Conservation (phyloP, 2,797 vertebrate genomes). For the Rachycentron canadum region DNA sequence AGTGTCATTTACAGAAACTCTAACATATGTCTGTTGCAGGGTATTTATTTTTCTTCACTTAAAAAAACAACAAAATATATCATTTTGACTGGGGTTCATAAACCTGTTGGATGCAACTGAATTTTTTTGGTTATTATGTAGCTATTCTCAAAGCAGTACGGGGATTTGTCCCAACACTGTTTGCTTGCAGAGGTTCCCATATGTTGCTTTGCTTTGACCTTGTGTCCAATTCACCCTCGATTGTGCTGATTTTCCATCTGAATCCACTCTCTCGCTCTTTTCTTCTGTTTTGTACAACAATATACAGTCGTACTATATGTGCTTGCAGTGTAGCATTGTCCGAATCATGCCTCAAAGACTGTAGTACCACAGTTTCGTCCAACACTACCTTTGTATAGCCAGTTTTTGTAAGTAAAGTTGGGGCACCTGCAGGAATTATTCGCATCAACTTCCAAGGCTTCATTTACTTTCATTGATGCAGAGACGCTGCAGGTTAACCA, state of each 20-base stretch:
- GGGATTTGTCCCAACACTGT: neutral
- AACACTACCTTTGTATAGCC: neutral
- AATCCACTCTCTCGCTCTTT: neutral
- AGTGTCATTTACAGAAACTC: too few relatives aligned
- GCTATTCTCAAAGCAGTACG: neutral
- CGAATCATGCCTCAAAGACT: neutral
- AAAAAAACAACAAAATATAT: too few relatives aligned
- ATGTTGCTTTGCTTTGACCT: neutral
- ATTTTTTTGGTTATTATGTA: neutral
- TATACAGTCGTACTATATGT: neutral
- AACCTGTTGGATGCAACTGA: too few relatives aligned
- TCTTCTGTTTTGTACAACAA: neutral
- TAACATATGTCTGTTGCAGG: too few relatives aligned
- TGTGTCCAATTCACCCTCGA: neutral
- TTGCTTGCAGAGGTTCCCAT: neutral
- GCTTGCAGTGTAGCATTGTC: neutral
- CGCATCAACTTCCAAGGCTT: neutral
- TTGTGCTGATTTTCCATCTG: neutral
- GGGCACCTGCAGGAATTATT: neutral
- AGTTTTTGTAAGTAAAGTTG: neutral
- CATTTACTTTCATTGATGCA: neutral
- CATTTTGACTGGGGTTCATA: too few relatives aligned
- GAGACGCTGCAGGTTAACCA: neutral
- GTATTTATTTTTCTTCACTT: neutral
- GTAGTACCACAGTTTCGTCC: neutral